Percentiles rank a stretch among this genome's conserved stretches.
Conservation (phyloP, 2,888 invertebrate genomes). For the Drosophila cracens region DNA sequence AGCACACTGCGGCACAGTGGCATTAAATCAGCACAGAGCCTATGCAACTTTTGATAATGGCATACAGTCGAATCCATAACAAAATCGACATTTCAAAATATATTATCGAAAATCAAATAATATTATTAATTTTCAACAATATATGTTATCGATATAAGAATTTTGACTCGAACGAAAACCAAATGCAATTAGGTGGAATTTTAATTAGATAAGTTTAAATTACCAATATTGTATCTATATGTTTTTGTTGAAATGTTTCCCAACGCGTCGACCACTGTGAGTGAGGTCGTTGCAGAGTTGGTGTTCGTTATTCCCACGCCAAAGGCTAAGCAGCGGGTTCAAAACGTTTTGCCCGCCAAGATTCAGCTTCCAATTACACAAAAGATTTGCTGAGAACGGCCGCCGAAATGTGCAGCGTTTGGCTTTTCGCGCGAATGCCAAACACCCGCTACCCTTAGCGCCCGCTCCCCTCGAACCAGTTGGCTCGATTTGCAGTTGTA, state of each 20-base stretch:
- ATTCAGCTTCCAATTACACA: constrained; percentile 75
- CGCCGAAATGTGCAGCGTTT: constrained; percentile 71
- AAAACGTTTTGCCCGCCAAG: constrained; percentile 73
- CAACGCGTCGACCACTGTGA: constrained; percentile 32
- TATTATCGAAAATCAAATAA: not conserved
- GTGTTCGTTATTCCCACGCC: constrained; percentile 67
- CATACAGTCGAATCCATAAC: not conserved
- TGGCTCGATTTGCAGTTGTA: constrained; percentile 30
- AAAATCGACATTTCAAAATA: not conserved
- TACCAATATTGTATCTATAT: not conserved
- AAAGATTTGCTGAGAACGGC: constrained; percentile 74
- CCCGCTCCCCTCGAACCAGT: not conserved
- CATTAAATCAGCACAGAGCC: not conserved
- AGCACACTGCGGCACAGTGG: constrained; percentile 39
- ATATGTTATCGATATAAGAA: not conserved
- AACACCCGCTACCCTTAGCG: not conserved
- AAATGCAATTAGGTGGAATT: not conserved
- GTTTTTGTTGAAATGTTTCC: not conserved
- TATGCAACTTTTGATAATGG: not conserved
- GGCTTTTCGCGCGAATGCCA: constrained; percentile 55
- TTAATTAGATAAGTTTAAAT: not conserved
- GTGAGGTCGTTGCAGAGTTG: constrained; percentile 26
- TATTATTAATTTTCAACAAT: not conserved
- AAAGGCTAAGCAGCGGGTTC: constrained; percentile 71
- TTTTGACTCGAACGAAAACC: not conserved